phyloP scores from a whole-genome alignment of 2,888 invertebrate species.

The Macrosiphum euphorbiae region DNA sequence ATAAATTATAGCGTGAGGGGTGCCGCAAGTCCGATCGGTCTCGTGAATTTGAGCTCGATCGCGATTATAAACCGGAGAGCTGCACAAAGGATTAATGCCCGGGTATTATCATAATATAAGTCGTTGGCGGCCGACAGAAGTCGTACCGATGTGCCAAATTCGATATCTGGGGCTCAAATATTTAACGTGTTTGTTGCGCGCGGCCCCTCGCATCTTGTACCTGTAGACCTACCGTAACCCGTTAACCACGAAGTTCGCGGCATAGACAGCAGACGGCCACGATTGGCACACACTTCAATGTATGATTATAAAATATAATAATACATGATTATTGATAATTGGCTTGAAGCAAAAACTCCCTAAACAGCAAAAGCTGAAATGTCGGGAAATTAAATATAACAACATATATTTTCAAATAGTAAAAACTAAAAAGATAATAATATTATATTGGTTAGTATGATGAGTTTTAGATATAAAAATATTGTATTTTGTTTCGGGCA shows the following conservation, averaged over 20 bases:
- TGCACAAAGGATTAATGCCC: not conserved
- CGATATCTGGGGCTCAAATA: conserved; percentile 28
- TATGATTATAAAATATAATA: not conserved
- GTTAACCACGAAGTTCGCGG: not conserved
- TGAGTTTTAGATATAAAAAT: not conserved
- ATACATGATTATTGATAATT: not conserved
- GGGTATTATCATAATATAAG: not conserved
- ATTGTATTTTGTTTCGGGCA: not conserved
- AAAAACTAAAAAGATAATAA: not conserved
- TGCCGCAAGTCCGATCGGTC: not conserved
- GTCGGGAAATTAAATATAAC: not conserved
- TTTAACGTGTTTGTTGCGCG: conserved; percentile 22
- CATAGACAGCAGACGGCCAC: not conserved
- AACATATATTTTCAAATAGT: not conserved
- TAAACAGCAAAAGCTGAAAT: not conserved
- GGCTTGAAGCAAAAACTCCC: not conserved
- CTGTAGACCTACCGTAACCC: not conserved
- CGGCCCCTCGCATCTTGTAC: not conserved
- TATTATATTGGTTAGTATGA: not conserved
- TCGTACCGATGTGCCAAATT: not conserved
- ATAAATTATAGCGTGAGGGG: not conserved
- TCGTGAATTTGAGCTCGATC: not conserved
- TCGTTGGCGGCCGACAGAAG: not conserved
- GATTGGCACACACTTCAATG: not conserved
- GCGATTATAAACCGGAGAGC: not conserved